Evolutionary conservation across 2,797 vertebrate species (phyloP).

Genomic region (Morus bassanus): DNA sequence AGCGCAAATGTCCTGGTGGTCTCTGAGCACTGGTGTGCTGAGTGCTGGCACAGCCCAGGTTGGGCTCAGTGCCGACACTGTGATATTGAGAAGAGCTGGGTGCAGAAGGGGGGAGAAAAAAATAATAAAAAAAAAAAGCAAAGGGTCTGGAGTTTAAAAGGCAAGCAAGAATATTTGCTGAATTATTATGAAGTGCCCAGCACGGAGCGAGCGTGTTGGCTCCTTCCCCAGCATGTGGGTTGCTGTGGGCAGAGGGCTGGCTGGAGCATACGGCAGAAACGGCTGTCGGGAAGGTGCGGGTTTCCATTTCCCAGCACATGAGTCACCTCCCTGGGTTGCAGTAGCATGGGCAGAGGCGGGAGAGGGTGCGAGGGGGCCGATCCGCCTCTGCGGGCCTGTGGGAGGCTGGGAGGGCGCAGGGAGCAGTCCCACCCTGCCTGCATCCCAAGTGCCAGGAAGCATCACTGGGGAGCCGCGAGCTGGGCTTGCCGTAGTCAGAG

Average conservation of each 20-base stretch:
- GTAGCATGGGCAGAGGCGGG: conserved; percentile 74
- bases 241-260: conserved; percentile 70
- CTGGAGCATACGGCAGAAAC: conserved; percentile 53
- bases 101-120: not conserved
- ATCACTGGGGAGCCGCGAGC: not conserved
- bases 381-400: not conserved
- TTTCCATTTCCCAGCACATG: conserved; percentile 87
- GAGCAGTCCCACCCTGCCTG: conserved; percentile 30
- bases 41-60: not conserved
- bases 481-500: not conserved
- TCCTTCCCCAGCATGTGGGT: conserved; percentile 63
- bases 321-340: conserved; percentile 76
- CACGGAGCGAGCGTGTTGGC: conserved; percentile 47
- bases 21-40: accelerated
- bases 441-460: not conserved
- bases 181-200: conserved; percentile 51
- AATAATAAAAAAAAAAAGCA: not conserved
- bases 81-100: not conserved
- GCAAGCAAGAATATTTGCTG: conserved; percentile 40
- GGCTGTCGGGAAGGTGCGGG: conserved; percentile 78
- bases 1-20: not conserved
- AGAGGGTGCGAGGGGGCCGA: conserved; percentile 75
- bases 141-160: conserved; percentile 30
- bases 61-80: not conserved
- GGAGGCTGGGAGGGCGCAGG: not conserved